Evolutionary conservation across 2,113 vertebrate species (phyloP).

Genomic region (Oxyruncus cristatus): DNA sequence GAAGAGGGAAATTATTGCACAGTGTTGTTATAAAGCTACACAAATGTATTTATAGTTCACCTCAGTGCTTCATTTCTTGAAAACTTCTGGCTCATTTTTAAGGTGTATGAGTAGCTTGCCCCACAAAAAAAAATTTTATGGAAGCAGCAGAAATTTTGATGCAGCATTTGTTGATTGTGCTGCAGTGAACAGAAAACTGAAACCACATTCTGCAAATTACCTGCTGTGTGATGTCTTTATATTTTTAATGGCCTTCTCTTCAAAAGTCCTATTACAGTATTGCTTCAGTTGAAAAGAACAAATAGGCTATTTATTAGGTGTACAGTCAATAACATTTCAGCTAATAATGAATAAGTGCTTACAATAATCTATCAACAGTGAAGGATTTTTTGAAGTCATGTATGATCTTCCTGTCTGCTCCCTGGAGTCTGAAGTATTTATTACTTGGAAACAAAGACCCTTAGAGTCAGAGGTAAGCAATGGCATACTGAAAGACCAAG

Average conservation of each 20-base stretch:
- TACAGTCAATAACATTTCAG: constrained; percentile 52
- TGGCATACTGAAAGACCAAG: constrained; percentile 27
- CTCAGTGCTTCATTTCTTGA: neutral
- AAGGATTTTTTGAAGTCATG: constrained; percentile 45
- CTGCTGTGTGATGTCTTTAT: constrained; percentile 30
- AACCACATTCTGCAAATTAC: constrained; percentile 33
- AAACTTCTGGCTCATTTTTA: neutral
- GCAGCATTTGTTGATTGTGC: constrained; percentile 43
- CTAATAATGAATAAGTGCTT: constrained; percentile 63
- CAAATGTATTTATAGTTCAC: neutral
- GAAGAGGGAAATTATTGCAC: neutral
- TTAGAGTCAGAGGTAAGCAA: constrained; percentile 67
- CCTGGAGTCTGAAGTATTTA: constrained; percentile 60
- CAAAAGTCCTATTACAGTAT: constrained; percentile 25
- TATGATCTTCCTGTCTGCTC: constrained; percentile 70
- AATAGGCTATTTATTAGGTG: constrained; percentile 66
- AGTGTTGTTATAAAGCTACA: neutral
- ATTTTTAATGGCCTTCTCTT: constrained; percentile 46
- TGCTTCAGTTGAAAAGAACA: constrained; percentile 59
- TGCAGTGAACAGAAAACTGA: constrained; percentile 6
- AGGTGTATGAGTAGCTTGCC: neutral
- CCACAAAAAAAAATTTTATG: neutral
- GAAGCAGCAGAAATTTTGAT: constrained; percentile 15
- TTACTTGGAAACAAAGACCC: constrained; percentile 72
- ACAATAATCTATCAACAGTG: constrained; percentile 63